Evolutionary conservation across 2,113 vertebrate genomes (phyloP).

Genomic region (Psittacara wagleri): DNA sequence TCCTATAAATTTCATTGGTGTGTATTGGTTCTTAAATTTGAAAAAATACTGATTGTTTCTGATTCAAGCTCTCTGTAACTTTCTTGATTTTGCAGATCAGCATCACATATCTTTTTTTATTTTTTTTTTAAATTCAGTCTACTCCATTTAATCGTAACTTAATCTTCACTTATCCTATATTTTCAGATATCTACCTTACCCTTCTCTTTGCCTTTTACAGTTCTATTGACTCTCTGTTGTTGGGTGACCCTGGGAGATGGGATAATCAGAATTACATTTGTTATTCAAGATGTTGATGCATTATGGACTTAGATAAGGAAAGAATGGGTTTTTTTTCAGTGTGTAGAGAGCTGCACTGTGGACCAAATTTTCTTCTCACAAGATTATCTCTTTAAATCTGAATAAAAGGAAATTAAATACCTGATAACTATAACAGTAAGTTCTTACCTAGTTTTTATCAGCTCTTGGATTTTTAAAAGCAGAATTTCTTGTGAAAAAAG

Average conservation of each 20-base stretch:
- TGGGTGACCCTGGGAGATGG: background rate
- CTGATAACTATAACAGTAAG: background rate
- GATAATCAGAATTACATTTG: background rate
- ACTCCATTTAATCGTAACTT: background rate
- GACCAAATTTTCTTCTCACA: background rate
- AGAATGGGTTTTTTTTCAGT: background rate
- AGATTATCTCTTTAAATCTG: background rate
- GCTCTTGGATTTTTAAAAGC: background rate
- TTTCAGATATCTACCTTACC: background rate
- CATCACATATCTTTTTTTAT: background rate
- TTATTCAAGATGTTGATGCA: background rate
- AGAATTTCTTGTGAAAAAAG: background rate
- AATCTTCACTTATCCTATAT: background rate
- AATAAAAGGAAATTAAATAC: constrained; percentile 7
- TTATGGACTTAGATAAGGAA: background rate
- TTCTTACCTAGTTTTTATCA: background rate
- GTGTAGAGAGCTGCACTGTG: background rate
- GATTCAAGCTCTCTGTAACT: background rate
- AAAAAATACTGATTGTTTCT: background rate
- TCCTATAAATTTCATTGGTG: background rate
- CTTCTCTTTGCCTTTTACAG: background rate
- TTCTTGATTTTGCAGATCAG: background rate
- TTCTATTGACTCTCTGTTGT: background rate
- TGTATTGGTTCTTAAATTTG: background rate
- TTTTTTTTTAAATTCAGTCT: background rate